phyloP scores from a whole-genome alignment of 2,888 invertebrate genomes.

The Ischnus inquisitorius region DNA sequence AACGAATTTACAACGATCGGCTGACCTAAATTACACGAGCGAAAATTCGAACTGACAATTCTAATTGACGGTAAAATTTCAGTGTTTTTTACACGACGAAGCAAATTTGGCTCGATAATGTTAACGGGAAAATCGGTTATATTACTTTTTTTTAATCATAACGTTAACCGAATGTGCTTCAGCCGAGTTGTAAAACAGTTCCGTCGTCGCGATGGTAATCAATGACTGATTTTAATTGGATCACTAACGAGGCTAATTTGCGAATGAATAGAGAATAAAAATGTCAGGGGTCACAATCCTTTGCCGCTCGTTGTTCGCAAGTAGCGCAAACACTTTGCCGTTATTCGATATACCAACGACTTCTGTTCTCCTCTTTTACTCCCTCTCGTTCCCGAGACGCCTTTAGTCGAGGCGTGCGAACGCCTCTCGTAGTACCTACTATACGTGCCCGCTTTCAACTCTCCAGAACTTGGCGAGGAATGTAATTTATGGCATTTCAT shows the following conservation, averaged over 20 bases:
- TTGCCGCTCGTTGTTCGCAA: background rate
- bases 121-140: background rate
- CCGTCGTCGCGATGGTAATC: constrained; percentile 20
- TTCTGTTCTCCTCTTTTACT: constrained; percentile 12
- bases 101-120: background rate
- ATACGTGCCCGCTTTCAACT: constrained; percentile 16
- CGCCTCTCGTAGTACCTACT: constrained; percentile 2
- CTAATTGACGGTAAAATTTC: background rate
- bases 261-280: constrained; percentile 10
- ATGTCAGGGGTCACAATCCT: constrained; percentile 1
- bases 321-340: constrained; percentile 22
- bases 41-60: background rate
- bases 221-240: constrained; percentile 51
- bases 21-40: background rate
- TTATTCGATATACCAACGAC: constrained; percentile 26
- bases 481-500: constrained; percentile 69
- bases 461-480: constrained; percentile 50
- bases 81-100: no score
- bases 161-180: background rate
- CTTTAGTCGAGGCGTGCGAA: constrained; percentile 17
- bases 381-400: background rate
- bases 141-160: background rate
- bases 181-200: background rate
- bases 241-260: constrained; percentile 49
- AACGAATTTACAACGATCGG: background rate